These are phyloP conservation scores for Ciconia boyciana DNA, from an alignment of 2,113 vertebrate genomes.

Conservation along the genomic window DNA sequence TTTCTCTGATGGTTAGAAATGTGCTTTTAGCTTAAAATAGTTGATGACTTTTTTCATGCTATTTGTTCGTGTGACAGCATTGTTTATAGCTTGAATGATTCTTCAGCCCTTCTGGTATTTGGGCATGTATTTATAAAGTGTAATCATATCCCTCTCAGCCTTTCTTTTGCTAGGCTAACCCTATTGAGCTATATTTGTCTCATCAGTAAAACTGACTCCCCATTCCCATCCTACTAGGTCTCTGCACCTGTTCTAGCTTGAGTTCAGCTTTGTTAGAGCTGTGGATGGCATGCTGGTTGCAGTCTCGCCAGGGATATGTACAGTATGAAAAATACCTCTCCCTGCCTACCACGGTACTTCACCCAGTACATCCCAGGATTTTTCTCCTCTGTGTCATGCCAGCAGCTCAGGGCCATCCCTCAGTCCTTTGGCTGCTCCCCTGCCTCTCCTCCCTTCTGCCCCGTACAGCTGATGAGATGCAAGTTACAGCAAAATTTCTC, in stretches of 20 bases:
- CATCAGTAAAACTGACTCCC: neutral
- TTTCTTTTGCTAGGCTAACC: neutral
- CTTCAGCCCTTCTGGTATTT: neutral
- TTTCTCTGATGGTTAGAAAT: neutral
- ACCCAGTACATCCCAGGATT: neutral
- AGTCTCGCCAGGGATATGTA: neutral
- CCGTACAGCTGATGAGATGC: neutral
- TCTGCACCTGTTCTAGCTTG: constrained; percentile 34
- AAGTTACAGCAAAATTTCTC: neutral
- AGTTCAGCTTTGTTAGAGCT: neutral
- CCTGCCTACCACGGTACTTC: neutral
- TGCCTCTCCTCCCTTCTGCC: neutral
- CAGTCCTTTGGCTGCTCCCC: neutral
- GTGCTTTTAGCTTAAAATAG: constrained; percentile 13
- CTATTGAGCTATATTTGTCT: constrained; percentile 14
- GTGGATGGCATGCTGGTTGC: neutral
- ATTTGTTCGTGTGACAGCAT: neutral
- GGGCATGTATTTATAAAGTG: constrained; percentile 25
- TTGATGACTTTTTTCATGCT: neutral
- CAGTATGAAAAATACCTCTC: neutral
- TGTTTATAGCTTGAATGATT: neutral
- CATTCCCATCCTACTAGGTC: neutral
- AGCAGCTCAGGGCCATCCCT: neutral
- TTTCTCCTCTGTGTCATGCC: neutral
- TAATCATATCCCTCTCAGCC: neutral